Conservation (phyloP, 2,888 invertebrate genomes). For the Notodromas monacha region DNA sequence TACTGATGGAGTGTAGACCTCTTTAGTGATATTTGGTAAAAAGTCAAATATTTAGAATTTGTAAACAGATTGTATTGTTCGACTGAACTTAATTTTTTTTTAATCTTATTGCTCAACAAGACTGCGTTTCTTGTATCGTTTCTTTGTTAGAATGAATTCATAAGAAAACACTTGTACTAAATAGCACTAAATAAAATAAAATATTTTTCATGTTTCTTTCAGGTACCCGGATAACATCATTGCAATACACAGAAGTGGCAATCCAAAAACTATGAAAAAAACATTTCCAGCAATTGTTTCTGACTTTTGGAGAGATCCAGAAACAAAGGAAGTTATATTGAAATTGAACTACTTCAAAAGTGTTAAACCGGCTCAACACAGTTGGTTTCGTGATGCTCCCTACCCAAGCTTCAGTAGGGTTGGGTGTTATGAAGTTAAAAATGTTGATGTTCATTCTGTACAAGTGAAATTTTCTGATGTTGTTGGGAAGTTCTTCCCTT, state of each 20-base stretch:
- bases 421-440: neutral
- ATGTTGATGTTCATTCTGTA: neutral
- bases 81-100: too few relatives aligned
- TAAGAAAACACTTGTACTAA: too few relatives aligned
- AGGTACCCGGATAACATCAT: constrained; percentile 4
- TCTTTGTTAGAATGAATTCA: too few relatives aligned
- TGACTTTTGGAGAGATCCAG: neutral
- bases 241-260: neutral
- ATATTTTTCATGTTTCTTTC: neutral
- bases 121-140: too few relatives aligned
- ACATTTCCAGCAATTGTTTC: neutral
- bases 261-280: neutral
- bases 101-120: too few relatives aligned
- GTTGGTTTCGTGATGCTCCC: neutral
- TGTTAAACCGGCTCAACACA: constrained; percentile 2
- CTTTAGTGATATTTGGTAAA: too few relatives aligned
- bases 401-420: neutral
- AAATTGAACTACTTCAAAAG: neutral
- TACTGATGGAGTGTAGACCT: too few relatives aligned
- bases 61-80: too few relatives aligned
- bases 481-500: constrained; percentile 1
- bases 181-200: too few relatives aligned
- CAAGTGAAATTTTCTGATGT: neutral
- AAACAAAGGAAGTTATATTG: neutral
- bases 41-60: too few relatives aligned